Percentiles rank a stretch among this genome's conserved stretches.
Conservation (phyloP, 2,113 vertebrate genomes). For the Eudyptes chrysolophus region DNA sequence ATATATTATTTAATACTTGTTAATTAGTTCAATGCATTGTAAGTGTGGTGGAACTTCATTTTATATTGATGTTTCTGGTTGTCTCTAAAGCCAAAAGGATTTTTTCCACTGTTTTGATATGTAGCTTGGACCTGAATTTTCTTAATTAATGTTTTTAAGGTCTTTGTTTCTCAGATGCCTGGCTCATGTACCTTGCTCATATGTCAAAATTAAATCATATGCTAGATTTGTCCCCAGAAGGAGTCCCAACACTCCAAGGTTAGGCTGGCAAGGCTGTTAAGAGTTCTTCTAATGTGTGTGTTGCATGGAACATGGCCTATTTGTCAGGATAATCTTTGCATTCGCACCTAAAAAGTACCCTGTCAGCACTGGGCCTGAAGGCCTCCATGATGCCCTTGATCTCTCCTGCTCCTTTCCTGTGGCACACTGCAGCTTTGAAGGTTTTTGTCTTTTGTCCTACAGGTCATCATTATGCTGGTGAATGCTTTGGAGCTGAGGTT, state of each 20-base stretch:
- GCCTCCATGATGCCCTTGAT: not conserved
- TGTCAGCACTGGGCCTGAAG: not conserved
- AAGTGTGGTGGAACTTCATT: not conserved
- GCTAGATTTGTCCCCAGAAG: not conserved
- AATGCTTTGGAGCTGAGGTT: not conserved
- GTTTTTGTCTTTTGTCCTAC: not conserved
- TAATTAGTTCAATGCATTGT: not conserved
- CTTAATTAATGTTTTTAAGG: not conserved
- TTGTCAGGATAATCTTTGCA: not conserved
- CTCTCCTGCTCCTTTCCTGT: not conserved
- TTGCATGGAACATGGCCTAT: not conserved
- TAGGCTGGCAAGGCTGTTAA: not conserved
- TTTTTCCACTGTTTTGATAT: not conserved
- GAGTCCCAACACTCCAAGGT: not conserved
- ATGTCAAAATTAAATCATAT: not conserved
- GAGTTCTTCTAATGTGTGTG: not conserved
- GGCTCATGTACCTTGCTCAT: not conserved
- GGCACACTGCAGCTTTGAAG: not conserved
- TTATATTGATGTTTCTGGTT: not conserved
- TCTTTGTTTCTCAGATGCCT: not conserved
- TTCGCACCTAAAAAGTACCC: not conserved
- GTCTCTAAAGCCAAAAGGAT: not conserved
- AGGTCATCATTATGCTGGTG: not conserved
- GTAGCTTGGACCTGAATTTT: not conserved
- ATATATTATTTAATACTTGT: not conserved